These are phyloP conservation scores for Agonopterix alstromeriana DNA, from an alignment of 2,888 invertebrate genomes.

Conservation along the genomic window DNA sequence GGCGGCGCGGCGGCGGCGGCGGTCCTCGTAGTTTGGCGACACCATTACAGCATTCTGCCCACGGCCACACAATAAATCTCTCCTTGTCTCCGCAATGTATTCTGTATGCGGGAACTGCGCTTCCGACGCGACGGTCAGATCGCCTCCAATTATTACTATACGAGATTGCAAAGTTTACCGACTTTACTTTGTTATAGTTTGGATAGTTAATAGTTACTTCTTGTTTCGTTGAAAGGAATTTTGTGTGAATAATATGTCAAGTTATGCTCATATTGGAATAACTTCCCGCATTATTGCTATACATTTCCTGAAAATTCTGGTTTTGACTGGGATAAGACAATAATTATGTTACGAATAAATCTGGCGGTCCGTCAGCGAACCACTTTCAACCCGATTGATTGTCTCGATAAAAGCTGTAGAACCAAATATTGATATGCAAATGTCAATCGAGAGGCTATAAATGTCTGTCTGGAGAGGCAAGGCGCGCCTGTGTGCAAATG, in stretches of 20 bases:
- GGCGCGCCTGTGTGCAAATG: conserved; percentile 68
- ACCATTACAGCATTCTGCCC: conserved; percentile 54
- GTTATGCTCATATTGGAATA: conserved; percentile 1
- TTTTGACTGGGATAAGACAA: no score
- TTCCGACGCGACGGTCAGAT: conserved; percentile 27
- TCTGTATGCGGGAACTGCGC: conserved; percentile 41
- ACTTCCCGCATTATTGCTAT: background rate
- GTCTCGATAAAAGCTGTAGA: conserved; percentile 13
- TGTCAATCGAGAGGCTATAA: conserved; percentile 64
- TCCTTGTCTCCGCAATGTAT: conserved; percentile 42
- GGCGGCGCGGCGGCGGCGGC: conserved; percentile 23
- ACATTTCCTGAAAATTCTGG: no score
- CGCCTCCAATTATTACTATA: conserved; percentile 39
- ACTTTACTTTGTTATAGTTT: conserved; percentile 12
- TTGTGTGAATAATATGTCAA: background rate
- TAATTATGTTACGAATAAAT: no score
- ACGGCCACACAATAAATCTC: conserved; percentile 56
- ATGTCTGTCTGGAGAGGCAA: conserved; percentile 37
- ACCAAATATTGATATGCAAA: conserved; percentile 36
- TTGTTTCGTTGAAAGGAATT: conserved; percentile 2
- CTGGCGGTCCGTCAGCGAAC: no score
- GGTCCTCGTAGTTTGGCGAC: conserved; percentile 36
- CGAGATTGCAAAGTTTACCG: conserved; percentile 28
- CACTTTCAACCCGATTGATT: background rate
- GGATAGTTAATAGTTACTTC: conserved; percentile 8